Evolutionary conservation across 2,797 vertebrate genomes (phyloP).

Genomic region (Sphaeramia orbicularis): DNA sequence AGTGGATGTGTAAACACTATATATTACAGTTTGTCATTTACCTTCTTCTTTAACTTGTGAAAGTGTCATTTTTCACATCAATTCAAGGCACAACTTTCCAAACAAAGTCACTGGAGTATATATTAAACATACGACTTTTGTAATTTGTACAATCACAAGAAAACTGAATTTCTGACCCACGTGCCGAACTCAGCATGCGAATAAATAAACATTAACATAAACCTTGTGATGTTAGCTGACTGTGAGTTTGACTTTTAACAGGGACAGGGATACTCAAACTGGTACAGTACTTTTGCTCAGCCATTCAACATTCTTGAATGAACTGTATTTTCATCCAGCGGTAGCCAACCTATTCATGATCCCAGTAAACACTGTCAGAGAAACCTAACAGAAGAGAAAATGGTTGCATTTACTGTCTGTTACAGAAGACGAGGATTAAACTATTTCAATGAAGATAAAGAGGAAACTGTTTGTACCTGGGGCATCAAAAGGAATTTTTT

Average conservation of each 20-base stretch:
- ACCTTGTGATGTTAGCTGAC: too few species aligned
- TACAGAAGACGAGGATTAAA: conserved; percentile 38
- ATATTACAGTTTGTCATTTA: too few species aligned
- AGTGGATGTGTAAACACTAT: too few species aligned
- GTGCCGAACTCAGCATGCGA: too few species aligned
- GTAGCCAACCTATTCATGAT: neutral
- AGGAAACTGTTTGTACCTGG: conserved; percentile 57
- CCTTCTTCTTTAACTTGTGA: too few species aligned
- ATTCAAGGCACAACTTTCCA: too few species aligned
- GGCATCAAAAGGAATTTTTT: conserved; percentile 44
- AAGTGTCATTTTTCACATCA: too few species aligned
- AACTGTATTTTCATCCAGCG: conserved; percentile 11
- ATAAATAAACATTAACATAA: too few species aligned
- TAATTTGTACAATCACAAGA: too few species aligned
- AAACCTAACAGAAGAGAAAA: conserved; percentile 26
- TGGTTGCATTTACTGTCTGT: neutral
- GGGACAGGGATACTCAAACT: neutral
- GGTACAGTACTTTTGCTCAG: neutral
- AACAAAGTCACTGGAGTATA: too few species aligned
- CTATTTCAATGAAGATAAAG: conserved; percentile 35
- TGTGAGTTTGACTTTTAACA: neutral
- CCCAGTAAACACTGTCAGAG: conserved; percentile 29
- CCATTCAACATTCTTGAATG: neutral
- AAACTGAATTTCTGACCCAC: too few species aligned
- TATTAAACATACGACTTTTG: too few species aligned